Percentiles rank a stretch among this genome's conserved stretches.
phyloP scores from a whole-genome alignment of 2,113 vertebrate genomes.

The Notechis scutatus region DNA sequence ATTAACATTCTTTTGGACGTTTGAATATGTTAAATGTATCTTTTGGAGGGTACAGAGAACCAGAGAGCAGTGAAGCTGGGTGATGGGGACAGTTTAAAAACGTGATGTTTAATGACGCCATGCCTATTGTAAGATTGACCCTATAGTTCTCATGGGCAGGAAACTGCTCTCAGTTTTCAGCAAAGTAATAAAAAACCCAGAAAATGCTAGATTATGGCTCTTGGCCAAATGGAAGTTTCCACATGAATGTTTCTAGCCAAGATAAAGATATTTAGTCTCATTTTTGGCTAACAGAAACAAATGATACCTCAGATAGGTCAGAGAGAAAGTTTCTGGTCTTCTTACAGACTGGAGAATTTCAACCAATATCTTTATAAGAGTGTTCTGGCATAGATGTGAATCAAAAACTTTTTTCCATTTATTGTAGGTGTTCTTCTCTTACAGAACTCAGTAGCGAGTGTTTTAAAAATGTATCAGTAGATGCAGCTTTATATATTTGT shows the following conservation, averaged over 20 bases:
- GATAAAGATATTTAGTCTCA: not conserved
- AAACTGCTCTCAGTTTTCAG: not conserved
- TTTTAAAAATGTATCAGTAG: not conserved
- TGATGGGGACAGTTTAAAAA: not conserved
- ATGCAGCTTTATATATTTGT: not conserved
- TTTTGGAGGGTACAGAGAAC: not conserved
- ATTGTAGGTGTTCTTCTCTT: not conserved
- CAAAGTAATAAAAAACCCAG: not conserved
- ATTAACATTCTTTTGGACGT: not conserved
- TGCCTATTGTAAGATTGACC: not conserved
- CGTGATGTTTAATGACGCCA: not conserved
- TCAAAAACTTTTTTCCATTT: not conserved
- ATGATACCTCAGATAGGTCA: not conserved
- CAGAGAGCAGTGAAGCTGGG: not conserved
- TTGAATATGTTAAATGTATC: not conserved
- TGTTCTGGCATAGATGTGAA: not conserved
- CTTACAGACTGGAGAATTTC: not conserved
- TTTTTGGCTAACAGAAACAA: not conserved
- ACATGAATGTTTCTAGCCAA: not conserved
- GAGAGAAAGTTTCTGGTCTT: not conserved
- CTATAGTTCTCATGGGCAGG: not conserved
- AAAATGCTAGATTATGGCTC: not conserved
- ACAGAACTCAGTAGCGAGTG: not conserved
- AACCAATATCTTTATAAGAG: not conserved
- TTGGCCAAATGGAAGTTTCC: not conserved